These are phyloP conservation scores for Zaprionus tsacasi DNA, from an alignment of 1,140 invertebrate species.

Conservation along the genomic window DNA sequence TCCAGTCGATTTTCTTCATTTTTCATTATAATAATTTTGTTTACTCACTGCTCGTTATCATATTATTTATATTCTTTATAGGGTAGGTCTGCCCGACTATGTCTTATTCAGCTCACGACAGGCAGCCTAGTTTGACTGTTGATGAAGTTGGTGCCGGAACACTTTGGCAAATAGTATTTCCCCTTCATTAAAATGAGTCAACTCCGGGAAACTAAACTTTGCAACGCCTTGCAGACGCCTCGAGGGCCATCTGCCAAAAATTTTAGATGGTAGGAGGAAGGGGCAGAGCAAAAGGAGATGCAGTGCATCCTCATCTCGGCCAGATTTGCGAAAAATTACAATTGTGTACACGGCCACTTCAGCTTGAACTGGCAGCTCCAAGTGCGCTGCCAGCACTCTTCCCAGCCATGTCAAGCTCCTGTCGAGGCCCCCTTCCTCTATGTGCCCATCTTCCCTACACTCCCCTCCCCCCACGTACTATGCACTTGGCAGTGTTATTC, in stretches of 20 bases:
- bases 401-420: background rate
- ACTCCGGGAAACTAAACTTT: slow-evolving; percentile 65
- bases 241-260: slow-evolving; percentile 32
- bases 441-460: background rate
- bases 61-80: background rate
- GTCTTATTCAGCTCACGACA: background rate
- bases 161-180: slow-evolving; percentile 55
- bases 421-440: background rate
- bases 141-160: slow-evolving; percentile 51
- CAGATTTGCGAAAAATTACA: slow-evolving; percentile 76
- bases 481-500: slow-evolving; percentile 77
- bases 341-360: slow-evolving; percentile 74
- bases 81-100: background rate
- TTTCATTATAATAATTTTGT: slow-evolving; percentile 1
- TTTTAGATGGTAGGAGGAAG: background rate
- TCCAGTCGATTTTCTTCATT: background rate
- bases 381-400: slow-evolving; percentile 24
- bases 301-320: slow-evolving; percentile 41
- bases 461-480: slow-evolving; percentile 9
- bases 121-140: slow-evolving; percentile 32
- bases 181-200: slow-evolving; percentile 72
- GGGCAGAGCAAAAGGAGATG: too few species aligned
- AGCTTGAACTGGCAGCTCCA: slow-evolving; percentile 66
- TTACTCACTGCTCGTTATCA: background rate
- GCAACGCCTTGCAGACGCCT: slow-evolving; percentile 24